A percentile compares a stretch with the other conserved stretches of the same genome.
Evolutionary conservation across 2,888 invertebrate genomes (phyloP).

Genomic region (Dolomedes plantarius): DNA sequence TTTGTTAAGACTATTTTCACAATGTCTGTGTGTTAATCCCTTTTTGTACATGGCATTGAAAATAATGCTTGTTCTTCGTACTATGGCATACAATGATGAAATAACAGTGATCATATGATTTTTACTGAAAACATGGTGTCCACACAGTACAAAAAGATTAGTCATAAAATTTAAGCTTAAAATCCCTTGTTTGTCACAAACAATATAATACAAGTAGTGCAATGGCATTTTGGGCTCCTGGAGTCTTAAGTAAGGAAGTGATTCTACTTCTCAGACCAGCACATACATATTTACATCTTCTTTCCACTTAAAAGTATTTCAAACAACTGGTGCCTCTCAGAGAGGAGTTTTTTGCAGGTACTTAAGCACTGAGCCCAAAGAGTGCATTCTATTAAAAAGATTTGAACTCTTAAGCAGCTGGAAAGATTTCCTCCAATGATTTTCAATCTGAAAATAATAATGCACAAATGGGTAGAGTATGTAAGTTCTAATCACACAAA

Average conservation of each 20-base stretch:
- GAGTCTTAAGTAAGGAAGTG: neutral
- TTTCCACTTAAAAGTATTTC: slow-evolving; percentile 1
- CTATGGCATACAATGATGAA: slow-evolving; percentile 25
- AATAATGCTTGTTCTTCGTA: slow-evolving; percentile 13
- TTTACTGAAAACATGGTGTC: slow-evolving; percentile 15
- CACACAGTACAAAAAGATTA: slow-evolving; percentile 63
- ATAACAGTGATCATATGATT: slow-evolving; percentile 32
- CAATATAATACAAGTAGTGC: slow-evolving; percentile 68
- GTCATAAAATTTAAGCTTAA: slow-evolving; percentile 60
- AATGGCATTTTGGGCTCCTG: slow-evolving; percentile 60
- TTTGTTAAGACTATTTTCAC: neutral
- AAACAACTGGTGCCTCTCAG: neutral
- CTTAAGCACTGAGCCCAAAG: slow-evolving; percentile 49
- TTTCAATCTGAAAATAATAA: slow-evolving; percentile 3
- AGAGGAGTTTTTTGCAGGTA: slow-evolving; percentile 24
- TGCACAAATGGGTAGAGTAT: slow-evolving; percentile 39
- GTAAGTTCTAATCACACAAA: neutral
- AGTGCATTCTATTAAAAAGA: slow-evolving; percentile 50
- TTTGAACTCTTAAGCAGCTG: slow-evolving; percentile 23
- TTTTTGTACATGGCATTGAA: slow-evolving; percentile 33
- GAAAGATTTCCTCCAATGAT: neutral
- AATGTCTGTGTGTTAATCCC: neutral
- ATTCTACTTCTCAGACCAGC: neutral
- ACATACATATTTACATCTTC: slow-evolving; percentile 15
- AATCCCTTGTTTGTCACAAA: slow-evolving; percentile 45